Percentiles rank a stretch among this genome's conserved stretches.
These are phyloP conservation scores for Volucella inflata DNA, from an alignment of 2,888 invertebrate species.

Conservation along the genomic window DNA sequence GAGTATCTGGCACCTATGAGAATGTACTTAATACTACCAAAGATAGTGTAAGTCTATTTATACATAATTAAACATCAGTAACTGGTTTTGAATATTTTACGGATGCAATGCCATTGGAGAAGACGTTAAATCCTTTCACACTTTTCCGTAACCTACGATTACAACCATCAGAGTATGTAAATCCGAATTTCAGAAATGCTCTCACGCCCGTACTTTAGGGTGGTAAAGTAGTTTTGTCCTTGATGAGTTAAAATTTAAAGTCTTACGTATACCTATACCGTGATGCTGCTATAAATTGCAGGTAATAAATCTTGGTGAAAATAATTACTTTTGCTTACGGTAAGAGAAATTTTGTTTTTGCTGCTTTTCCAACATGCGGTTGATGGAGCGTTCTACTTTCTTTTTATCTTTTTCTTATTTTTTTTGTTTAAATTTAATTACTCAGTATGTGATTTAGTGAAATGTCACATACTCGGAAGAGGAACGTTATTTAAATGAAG, in stretches of 20 bases:
- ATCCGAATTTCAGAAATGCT: neutral
- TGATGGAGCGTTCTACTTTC: neutral
- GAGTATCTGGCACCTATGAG: no score
- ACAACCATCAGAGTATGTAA: neutral
- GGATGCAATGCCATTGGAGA: no score
- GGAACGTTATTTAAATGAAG: no score
- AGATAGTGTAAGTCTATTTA: no score
- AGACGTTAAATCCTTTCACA: neutral
- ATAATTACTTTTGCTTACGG: conserved; percentile 63
- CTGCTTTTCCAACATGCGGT: conserved; percentile 28
- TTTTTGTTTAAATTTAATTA: no score
- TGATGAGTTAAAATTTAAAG: conserved; percentile 49
- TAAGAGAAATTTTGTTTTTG: conserved; percentile 38
- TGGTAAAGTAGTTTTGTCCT: conserved; percentile 36
- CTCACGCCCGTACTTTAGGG: no score
- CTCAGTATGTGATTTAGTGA: no score
- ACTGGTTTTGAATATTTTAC: no score
- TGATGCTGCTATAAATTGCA: conserved; percentile 53
- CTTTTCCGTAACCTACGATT: neutral
- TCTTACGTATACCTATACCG: conserved; percentile 10
- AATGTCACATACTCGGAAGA: no score
- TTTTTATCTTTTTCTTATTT: neutral
- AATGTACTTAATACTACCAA: no score
- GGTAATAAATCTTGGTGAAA: conserved; percentile 67
- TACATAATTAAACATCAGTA: no score